Evolutionary conservation across 2,888 invertebrate species (phyloP), one percentile per base, ranked within the genome.

Genomic region (Dynastes hyllus): DNA sequence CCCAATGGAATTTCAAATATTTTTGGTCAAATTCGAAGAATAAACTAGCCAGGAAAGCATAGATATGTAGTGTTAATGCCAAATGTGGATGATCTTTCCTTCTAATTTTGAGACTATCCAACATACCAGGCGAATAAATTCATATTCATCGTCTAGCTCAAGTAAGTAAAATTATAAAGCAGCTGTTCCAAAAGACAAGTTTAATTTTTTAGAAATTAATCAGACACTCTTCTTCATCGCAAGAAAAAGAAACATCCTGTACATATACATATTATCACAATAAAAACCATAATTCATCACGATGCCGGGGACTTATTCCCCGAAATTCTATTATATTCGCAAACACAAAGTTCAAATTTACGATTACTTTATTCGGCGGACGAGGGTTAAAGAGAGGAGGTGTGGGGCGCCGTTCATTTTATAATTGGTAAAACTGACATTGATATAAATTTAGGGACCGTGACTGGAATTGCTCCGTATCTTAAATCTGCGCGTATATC

Each of bases 401-500:
- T 40, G 73, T 78, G 81, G 82, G 83, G 82, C 80, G 81, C 85
- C 86, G 85, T 88, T 88, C 88, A 88, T 87, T 88, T 88, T 88
- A 87, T 88, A 89, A 89, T 89, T 89, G 89, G 88, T 87, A 88
- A 87, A 87, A 88, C 85, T 89, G 89, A 89, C 89, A 87, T 88
- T 88, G 89, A 89, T 88, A 89, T 89, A 89, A 89, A 89, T 89
- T 89, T 88, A 87, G 88, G 87, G 87, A 86, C 87, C 88, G 88
- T 88, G 88, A 88, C 88, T 88, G 87, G 88, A 89, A 88, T 88
- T 87, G 87, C 86, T 86, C 87, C 87, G 87, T 88, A 89, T 88
- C 88, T 89, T 88, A 88, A 88, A 89, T 89, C 88, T 87, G 88
- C 86, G 86, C 88, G 87, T 89, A 88, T 88, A 89, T 89, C 89